These are phyloP conservation scores for Nowickia ferox DNA, from an alignment of 2,888 invertebrate species.

Conservation along the genomic window DNA sequence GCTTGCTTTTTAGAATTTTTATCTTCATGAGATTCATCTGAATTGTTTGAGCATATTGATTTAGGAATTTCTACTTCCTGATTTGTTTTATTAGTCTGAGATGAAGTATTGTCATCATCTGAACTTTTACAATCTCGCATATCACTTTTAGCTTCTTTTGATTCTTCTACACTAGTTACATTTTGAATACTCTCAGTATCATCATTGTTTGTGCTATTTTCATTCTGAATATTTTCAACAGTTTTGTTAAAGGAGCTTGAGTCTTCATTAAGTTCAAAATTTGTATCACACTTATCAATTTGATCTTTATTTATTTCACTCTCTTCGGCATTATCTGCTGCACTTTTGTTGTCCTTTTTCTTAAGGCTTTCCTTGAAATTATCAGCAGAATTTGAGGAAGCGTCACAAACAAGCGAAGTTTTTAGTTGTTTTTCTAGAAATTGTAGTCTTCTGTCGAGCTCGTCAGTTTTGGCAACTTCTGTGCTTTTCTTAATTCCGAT, in stretches of 20 bases:
- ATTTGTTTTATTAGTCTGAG: neutral
- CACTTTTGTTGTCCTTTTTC: neutral
- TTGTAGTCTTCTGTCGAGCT: constrained; percentile 75
- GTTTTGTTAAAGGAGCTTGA: neutral
- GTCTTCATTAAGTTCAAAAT: neutral
- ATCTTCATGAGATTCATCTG: neutral
- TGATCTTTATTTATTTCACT: neutral
- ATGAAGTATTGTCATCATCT: neutral
- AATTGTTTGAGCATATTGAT: neutral
- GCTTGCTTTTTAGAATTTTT: neutral
- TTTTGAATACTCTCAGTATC: neutral
- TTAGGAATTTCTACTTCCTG: neutral
- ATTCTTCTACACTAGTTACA: too few species aligned
- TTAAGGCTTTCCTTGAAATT: neutral
- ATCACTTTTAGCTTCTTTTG: neutral
- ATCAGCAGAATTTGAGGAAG: neutral
- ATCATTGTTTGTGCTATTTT: neutral
- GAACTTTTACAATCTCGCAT: neutral
- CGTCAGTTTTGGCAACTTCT: constrained; percentile 74
- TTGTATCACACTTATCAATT: neutral
- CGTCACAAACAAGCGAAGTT: constrained; percentile 55
- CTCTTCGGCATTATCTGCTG: neutral
- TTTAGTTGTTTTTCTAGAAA: constrained; percentile 77
- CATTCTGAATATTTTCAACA: neutral
- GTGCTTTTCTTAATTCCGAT: constrained; percentile 64